Evolutionary conservation across 1,140 invertebrate genomes (phyloP).

Genomic region (Hestina assimilis): DNA sequence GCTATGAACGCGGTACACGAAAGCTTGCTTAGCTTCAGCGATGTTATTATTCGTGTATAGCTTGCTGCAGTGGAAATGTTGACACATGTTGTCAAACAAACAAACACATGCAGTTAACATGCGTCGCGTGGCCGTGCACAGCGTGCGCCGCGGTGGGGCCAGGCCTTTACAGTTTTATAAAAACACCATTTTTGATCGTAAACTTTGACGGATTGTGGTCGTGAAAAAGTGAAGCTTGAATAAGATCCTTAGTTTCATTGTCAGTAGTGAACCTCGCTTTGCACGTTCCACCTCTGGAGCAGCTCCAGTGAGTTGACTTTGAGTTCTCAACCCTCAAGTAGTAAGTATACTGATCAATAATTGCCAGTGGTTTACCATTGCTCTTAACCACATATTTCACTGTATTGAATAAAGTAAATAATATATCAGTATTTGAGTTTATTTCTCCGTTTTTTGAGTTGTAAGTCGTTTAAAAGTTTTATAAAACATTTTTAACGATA

Average conservation of each 20-base stretch:
- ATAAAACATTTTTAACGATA: no score
- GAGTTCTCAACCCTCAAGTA: neutral
- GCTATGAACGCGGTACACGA: no score
- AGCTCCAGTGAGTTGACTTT: slow-evolving; percentile 1
- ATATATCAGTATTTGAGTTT: no score
- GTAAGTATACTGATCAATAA: slow-evolving; percentile 8
- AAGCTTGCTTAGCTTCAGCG: no score
- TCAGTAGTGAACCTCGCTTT: slow-evolving; percentile 7
- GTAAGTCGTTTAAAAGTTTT: no score
- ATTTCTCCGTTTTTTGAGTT: no score
- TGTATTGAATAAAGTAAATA: neutral
- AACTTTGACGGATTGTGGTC: neutral
- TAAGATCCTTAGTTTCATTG: neutral
- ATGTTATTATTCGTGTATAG: no score
- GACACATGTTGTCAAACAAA: no score
- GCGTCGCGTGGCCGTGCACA: no score
- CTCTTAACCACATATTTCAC: slow-evolving; percentile 1
- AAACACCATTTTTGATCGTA: neutral
- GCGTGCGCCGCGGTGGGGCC: no score
- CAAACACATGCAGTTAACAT: no score
- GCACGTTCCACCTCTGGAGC: neutral
- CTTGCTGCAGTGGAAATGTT: no score
- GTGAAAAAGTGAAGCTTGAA: neutral
- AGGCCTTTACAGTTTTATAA: neutral
- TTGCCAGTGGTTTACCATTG: neutral